Conservation (phyloP, 2,888 invertebrate genomes). For the Zelleria hepariella region DNA sequence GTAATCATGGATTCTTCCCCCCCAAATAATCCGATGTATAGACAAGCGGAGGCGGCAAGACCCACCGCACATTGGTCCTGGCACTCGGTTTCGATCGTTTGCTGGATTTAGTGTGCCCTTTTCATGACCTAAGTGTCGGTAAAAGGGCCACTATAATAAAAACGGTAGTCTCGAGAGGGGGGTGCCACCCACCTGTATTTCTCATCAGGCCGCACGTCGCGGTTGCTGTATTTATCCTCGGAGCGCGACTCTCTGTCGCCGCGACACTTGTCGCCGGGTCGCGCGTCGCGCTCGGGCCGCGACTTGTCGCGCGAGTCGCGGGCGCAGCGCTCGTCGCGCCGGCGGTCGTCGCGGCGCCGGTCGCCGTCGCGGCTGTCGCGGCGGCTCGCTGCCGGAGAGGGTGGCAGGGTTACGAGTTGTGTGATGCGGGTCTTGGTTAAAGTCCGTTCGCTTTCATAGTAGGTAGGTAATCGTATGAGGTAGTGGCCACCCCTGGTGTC, state of each 20-base stretch:
- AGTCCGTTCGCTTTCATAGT: too few relatives aligned
- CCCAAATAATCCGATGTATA: too few relatives aligned
- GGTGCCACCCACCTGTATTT: not conserved
- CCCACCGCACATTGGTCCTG: too few relatives aligned
- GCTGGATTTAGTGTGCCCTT: too few relatives aligned
- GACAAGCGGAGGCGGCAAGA: too few relatives aligned
- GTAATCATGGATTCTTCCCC: too few relatives aligned
- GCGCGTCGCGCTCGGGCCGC: slow-evolving; percentile 38
- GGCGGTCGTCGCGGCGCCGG: slow-evolving; percentile 24
- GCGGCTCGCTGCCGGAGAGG: slow-evolving; percentile 20
- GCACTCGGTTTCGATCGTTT: too few relatives aligned
- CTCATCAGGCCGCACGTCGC: not conserved
- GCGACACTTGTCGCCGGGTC: slow-evolving; percentile 21
- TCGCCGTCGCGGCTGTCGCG: slow-evolving; percentile 20
- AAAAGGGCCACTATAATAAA: too few relatives aligned
- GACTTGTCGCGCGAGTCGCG: slow-evolving; percentile 42
- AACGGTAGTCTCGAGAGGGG: too few relatives aligned
- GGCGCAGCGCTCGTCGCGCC: slow-evolving; percentile 18
- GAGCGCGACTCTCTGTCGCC: not conserved
- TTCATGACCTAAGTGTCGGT: too few relatives aligned
- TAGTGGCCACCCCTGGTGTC: too few relatives aligned
- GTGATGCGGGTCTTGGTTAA: not conserved
- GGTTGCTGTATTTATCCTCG: not conserved
- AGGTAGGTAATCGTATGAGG: too few relatives aligned
- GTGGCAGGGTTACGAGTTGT: not conserved